A percentile compares a stretch with the other conserved stretches of the same genome.
Evolutionary conservation across 2,888 invertebrate species (phyloP).

Genomic region (Heliconius ismenius): DNA sequence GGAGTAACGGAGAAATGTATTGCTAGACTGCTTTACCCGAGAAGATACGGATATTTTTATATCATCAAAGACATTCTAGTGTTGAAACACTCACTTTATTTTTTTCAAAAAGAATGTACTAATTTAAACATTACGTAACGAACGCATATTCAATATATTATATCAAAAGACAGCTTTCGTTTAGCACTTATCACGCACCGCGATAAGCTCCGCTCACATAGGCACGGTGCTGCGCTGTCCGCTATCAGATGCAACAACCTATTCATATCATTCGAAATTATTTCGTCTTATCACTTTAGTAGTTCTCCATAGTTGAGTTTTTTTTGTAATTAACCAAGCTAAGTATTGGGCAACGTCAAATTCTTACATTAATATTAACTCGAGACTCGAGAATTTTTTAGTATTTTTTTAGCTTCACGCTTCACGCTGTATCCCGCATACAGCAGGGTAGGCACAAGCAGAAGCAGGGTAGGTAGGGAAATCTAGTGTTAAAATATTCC

Average conservation of each 20-base stretch:
- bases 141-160: not conserved
- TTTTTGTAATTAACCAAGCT: slow-evolving; percentile 2
- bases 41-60: no score
- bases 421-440: no score
- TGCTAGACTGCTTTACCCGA: no score
- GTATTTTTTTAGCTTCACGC: no score
- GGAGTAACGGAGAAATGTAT: no score
- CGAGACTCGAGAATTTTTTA: no score
- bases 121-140: not conserved
- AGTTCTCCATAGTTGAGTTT: not conserved
- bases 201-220: not conserved
- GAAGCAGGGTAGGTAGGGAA: no score
- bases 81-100: no score
- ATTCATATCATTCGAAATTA: slow-evolving; percentile 14
- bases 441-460: no score
- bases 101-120: not conserved
- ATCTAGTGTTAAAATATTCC: no score
- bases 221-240: not conserved
- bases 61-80: no score
- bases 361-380: not conserved
- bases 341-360: slow-evolving; percentile 2
- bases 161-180: not conserved
- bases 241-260: not conserved
- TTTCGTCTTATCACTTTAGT: not conserved
- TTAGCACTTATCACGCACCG: not conserved